phyloP scores from a whole-genome alignment of 2,113 vertebrate genomes.

The Caloenas nicobarica region DNA sequence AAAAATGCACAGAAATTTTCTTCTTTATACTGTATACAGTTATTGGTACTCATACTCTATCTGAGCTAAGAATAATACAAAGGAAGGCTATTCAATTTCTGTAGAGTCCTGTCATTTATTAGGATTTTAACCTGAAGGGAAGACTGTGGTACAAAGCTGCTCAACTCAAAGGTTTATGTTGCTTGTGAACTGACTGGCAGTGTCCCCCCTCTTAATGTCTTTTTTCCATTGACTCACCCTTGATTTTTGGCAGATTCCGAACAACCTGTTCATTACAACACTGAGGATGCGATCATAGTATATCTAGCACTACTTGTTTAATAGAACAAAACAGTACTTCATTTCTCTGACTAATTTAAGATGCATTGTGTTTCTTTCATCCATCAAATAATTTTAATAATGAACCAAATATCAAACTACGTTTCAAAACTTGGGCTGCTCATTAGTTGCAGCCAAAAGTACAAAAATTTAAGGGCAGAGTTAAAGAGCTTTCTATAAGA shows the following conservation, averaged over 20 bases:
- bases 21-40: background rate
- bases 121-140: background rate
- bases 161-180: background rate
- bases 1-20: background rate
- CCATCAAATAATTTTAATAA: constrained; percentile 10
- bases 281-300: background rate
- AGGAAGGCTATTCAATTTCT: background rate
- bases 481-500: background rate
- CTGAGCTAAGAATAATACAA: background rate
- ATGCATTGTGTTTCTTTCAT: background rate
- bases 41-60: background rate
- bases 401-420: background rate
- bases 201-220: background rate
- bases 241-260: constrained; percentile 26
- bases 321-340: background rate
- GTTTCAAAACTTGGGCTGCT: background rate
- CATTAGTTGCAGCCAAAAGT: background rate
- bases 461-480: background rate
- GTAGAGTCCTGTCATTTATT: background rate
- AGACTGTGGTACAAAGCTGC: background rate
- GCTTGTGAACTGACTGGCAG: background rate
- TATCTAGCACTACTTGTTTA: background rate
- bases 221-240: constrained; percentile 23
- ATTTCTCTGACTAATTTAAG: background rate
- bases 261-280: background rate